These are phyloP conservation scores for Tillus elongatus DNA, from an alignment of 2,888 invertebrate species.

Conservation along the genomic window DNA sequence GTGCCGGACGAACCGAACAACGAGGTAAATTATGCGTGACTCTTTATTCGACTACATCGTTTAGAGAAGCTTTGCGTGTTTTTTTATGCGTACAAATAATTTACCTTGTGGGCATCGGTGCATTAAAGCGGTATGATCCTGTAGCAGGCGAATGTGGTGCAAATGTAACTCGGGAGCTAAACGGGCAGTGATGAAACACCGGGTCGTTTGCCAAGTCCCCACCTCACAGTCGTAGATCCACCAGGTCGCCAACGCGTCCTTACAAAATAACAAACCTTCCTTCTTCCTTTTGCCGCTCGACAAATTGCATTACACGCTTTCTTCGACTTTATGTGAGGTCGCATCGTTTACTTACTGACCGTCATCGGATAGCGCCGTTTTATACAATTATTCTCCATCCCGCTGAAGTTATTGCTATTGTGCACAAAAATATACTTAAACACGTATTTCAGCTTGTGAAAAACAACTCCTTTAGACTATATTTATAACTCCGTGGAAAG, in stretches of 20 bases:
- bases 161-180: constrained; percentile 35
- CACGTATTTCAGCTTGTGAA: no score
- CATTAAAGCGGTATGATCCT: constrained; percentile 36
- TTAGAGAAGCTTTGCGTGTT: constrained; percentile 25
- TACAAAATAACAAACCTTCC: constrained; percentile 20
- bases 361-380: no score
- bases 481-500: no score
- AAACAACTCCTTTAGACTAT: no score
- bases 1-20: no score
- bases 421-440: no score
- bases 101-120: constrained; percentile 36
- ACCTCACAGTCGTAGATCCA: no score
- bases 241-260: constrained; percentile 23
- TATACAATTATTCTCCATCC: no score
- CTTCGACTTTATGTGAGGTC: not conserved
- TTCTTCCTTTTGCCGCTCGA: constrained; percentile 11
- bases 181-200: constrained; percentile 36
- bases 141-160: constrained; percentile 27
- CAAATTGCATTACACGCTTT: constrained; percentile 7
- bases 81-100: constrained; percentile 35
- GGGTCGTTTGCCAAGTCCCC: constrained; percentile 29
- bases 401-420: no score
- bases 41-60: no score
- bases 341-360: no score
- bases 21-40: no score